A percentile compares a stretch with the other conserved stretches of the same genome.
Conservation (phyloP, 1,140 invertebrate genomes). For the Monochamus saltuarius region DNA sequence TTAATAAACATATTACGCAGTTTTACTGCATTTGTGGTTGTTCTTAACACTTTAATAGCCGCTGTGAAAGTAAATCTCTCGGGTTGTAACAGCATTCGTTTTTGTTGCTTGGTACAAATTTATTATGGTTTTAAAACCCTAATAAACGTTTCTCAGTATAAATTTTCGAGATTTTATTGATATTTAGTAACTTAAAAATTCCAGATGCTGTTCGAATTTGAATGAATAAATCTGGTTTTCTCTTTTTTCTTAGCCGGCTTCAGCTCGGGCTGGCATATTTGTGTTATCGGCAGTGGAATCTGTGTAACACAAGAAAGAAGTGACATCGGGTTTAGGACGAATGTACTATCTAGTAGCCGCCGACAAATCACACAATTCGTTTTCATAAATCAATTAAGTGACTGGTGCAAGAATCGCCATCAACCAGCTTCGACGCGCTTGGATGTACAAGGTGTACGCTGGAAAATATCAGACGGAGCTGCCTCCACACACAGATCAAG, state of each 20-base stretch:
- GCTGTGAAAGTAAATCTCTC: too few relatives aligned
- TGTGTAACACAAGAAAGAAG: slow-evolving; percentile 21
- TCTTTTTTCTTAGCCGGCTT: slow-evolving; percentile 19
- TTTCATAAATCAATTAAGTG: slow-evolving; percentile 47
- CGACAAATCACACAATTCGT: slow-evolving; percentile 48
- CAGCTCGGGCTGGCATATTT: slow-evolving; percentile 21
- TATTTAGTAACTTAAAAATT: slow-evolving; percentile 19
- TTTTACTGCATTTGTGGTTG: too few relatives aligned
- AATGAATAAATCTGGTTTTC: slow-evolving; percentile 15
- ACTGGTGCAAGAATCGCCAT: slow-evolving; percentile 13
- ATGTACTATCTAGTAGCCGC: slow-evolving; percentile 36
- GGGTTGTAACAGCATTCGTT: too few relatives aligned
- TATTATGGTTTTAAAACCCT: too few relatives aligned
- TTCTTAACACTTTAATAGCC: too few relatives aligned
- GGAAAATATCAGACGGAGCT: neutral
- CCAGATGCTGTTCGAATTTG: slow-evolving; percentile 17
- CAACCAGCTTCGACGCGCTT: slow-evolving; percentile 13
- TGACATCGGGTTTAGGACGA: slow-evolving; percentile 33
- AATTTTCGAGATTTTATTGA: slow-evolving; percentile 10
- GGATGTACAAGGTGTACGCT: slow-evolving; percentile 12
- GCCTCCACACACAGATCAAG: too few relatives aligned
- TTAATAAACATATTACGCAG: too few relatives aligned
- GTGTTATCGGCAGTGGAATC: slow-evolving; percentile 20
- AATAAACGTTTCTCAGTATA: neutral
- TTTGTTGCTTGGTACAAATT: too few relatives aligned